phyloP scores from a whole-genome alignment of 2,888 invertebrate species.

The Timandra comae region DNA sequence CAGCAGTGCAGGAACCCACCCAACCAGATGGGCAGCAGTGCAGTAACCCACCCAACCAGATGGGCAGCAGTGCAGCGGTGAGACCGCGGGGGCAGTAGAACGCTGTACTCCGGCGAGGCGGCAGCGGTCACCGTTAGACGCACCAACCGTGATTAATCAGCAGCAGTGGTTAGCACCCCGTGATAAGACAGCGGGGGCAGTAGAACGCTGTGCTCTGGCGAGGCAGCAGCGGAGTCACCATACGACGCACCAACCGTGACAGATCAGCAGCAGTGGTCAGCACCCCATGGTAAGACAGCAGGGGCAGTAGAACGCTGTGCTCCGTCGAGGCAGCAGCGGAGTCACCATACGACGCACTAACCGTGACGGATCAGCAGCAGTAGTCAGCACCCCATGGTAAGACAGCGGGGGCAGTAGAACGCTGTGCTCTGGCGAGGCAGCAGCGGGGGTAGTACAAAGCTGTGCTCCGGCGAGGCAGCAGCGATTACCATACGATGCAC shows the following conservation, averaged over 20 bases:
- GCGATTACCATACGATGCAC: no score
- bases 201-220: neutral
- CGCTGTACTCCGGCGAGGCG: constrained; percentile 2
- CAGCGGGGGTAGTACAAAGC: neutral
- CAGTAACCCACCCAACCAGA: constrained; percentile 11
- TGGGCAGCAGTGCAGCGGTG: neutral
- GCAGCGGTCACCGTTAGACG: neutral
- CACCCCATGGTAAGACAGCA: neutral
- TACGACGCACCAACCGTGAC: neutral
- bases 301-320: neutral
- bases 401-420: constrained; percentile 2
- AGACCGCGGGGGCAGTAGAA: neutral
- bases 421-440: constrained; percentile 1
- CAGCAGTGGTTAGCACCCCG: neutral
- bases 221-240: neutral
- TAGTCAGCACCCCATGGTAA: neutral
- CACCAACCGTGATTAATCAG: neutral
- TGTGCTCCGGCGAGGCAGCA: constrained; percentile 1
- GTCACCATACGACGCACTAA: neutral
- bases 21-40: constrained; percentile 2
- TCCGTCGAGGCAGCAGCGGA: neutral
- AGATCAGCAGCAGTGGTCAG: neutral
- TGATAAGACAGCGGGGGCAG: neutral
- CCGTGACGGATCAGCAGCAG: neutral
- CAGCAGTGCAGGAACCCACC: neutral